These are phyloP conservation scores for Pantherophis guttatus DNA, from an alignment of 2,113 vertebrate species.

Conservation along the genomic window DNA sequence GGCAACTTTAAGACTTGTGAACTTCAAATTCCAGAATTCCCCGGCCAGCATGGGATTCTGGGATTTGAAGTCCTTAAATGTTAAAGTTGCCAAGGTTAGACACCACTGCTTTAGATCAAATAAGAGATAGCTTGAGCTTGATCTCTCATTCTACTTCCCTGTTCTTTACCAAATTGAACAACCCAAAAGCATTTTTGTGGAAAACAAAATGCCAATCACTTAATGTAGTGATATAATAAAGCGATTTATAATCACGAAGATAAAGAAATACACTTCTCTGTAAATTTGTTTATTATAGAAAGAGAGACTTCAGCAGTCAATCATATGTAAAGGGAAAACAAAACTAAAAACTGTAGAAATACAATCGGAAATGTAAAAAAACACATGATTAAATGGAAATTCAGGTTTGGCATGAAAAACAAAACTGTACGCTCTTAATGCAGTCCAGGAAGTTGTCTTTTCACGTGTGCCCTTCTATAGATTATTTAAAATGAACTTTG, in stretches of 20 bases:
- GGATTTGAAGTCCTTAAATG: neutral
- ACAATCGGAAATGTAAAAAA: neutral
- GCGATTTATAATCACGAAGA: neutral
- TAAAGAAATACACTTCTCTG: neutral
- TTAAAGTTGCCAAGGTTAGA: neutral
- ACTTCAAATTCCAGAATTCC: neutral
- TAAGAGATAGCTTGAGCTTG: neutral
- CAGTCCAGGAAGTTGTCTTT: neutral
- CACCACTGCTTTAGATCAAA: neutral
- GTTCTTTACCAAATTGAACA: neutral
- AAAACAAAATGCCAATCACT: neutral
- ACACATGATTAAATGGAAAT: neutral
- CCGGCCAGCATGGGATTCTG: neutral
- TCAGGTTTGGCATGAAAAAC: neutral
- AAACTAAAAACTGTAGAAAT: neutral
- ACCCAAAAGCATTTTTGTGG: neutral
- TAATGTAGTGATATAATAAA: neutral
- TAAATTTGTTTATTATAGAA: neutral
- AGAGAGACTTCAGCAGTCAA: neutral
- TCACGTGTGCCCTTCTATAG: neutral
- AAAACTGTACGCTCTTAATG: neutral
- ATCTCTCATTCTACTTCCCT: neutral
- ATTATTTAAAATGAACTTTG: neutral
- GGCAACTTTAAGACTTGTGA: neutral
- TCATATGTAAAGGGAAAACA: neutral